Conservation (phyloP, 2,113 vertebrate genomes). For the Silurus asotus region DNA sequence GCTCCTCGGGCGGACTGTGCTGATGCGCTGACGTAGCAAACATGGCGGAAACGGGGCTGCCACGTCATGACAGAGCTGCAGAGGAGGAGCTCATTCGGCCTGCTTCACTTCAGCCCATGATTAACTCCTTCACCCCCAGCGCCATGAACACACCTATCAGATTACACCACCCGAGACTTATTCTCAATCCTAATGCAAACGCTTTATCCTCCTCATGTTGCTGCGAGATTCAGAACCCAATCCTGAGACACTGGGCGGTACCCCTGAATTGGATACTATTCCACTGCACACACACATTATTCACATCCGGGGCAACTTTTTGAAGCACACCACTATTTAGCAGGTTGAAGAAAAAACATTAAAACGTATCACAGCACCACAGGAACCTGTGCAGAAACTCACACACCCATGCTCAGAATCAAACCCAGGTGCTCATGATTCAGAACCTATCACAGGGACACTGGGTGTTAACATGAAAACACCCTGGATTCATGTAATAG, state of each 20-base stretch:
- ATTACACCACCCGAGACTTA: neutral
- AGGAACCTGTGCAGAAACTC: too few relatives aligned
- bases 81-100: neutral
- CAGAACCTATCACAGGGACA: neutral
- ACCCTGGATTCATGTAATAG: neutral
- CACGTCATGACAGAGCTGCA: constrained; percentile 50
- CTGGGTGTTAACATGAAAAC: neutral
- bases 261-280: too few relatives aligned
- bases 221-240: neutral
- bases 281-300: too few relatives aligned
- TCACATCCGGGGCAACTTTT: too few relatives aligned
- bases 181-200: neutral
- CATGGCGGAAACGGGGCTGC: constrained; percentile 54
- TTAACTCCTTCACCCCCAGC: neutral
- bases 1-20: neutral
- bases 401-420: too few relatives aligned
- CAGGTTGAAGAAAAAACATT: too few relatives aligned
- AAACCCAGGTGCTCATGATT: neutral
- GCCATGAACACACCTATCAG: neutral
- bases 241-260: neutral
- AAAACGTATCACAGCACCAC: too few relatives aligned
- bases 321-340: too few relatives aligned
- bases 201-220: neutral
- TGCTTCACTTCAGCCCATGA: neutral
- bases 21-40: constrained; percentile 53